Evolutionary conservation across 2,113 vertebrate species (phyloP), one percentile per base, ranked within the genome.

Genomic region (Meles meles): DNA sequence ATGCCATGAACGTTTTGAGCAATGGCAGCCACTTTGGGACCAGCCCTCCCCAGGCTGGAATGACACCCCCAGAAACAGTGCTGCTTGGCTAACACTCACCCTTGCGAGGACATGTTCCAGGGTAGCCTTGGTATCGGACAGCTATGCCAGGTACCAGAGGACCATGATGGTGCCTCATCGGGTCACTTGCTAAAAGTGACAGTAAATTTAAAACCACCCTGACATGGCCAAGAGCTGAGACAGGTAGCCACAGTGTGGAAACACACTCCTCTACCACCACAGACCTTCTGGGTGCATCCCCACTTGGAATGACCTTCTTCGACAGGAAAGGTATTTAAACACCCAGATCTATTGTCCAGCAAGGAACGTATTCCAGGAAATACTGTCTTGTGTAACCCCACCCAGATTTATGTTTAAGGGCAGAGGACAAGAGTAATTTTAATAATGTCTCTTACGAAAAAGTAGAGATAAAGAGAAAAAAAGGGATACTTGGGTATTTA

Each of bases 181-280:
- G 52, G 61, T 85, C 61, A 94, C 44, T 44, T 90, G 29, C 15
- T 80, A 88, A 84, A 95, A 95, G 76, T 49, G 57, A 93, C 61
- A 71, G 71, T n/a, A 79, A 92, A 77, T 79, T 77, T 52, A 77
- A 97, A 97, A 83, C 42, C 29, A 93, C 13, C 25, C 39, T 42
- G 61, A 74, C 29, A 57, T 6, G 21, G 80, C 34, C 31, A 18
- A 91, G 77, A 94, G 21, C 47, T 61, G 37, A 92, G 6, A 18
- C 2, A 42, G 93, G 39, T 37, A 72, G 34, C 47, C 10, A 34
- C 31, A 4, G n/a, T 9, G 57, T 6, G 49, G 52, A 94, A 94
- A 92, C 21, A 7, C 7, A 79, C 67, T 81, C 7, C 39, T 29
- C 52, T 37, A 14, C 14, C 63, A 42, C 39, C 2, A 0, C 37